phyloP scores from a whole-genome alignment of 2,797 vertebrate genomes.

The Coranthus polyacanthus region DNA sequence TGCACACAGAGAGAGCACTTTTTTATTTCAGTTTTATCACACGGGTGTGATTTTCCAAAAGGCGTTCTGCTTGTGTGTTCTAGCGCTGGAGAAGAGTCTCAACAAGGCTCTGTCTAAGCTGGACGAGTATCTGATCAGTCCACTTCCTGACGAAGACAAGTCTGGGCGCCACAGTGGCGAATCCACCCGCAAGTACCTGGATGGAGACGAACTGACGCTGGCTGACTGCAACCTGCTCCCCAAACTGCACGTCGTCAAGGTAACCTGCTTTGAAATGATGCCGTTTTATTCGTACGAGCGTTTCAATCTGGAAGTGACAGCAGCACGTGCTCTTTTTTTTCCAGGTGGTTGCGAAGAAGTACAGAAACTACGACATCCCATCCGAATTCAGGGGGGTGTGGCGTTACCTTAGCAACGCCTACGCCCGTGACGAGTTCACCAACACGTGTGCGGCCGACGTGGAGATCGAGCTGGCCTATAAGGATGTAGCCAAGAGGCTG shows the following conservation, averaged over 20 bases:
- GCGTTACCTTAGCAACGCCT: conserved; percentile 94
- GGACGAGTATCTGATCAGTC: conserved; percentile 90
- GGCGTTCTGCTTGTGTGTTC: conserved; percentile 22
- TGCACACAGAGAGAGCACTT: no score
- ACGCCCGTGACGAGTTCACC: conserved; percentile 92
- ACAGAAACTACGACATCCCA: conserved; percentile 94
- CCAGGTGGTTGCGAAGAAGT: conserved; percentile 95
- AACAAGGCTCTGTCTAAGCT: conserved; percentile 92
- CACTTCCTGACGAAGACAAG: conserved; percentile 89
- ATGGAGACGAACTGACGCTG: conserved; percentile 94
- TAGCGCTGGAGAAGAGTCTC: conserved; percentile 91
- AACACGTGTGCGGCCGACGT: conserved; percentile 94
- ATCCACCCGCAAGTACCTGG: conserved; percentile 92
- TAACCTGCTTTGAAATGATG: conserved; percentile 60
- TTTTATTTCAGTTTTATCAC: no score
- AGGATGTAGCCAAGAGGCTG: conserved; percentile 94
- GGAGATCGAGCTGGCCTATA: conserved; percentile 94
- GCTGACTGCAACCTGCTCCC: conserved; percentile 98
- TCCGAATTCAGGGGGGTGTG: conserved; percentile 91
- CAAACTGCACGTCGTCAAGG: conserved; percentile 98
- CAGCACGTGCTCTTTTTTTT: conserved; percentile 24
- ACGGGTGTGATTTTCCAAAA: no score
- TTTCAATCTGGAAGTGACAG: background rate
- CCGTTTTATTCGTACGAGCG: background rate
- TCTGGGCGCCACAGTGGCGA: conserved; percentile 35